Evolutionary conservation across 2,113 vertebrate genomes (phyloP), one percentile per base, ranked within the genome.

Genomic region (Osmerus mordax): DNA sequence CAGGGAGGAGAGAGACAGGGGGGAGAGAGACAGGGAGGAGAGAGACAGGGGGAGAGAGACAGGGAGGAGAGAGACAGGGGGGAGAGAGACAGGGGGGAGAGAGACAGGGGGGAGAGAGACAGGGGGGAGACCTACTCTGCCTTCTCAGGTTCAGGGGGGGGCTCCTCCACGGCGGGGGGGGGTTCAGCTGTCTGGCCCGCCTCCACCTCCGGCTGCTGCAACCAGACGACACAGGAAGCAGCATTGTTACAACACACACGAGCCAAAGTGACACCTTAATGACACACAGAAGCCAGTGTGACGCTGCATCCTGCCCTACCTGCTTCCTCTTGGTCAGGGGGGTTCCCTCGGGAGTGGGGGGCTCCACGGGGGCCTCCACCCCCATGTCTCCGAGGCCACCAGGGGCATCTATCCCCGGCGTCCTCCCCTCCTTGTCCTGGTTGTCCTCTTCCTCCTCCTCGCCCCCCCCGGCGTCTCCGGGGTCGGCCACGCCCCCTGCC

Each of bases 351-450:
- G 96, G 96, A 4, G 96, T 97, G 18, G 96, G 95, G 0, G 95
- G 95, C 66, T 96, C 96, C 25, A 91, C 93, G 0, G 92, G 76
- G 1, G 93, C 87, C 3, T 93, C 93, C 25, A 96, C 90, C 3
- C 95, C 95, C 92, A 97, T 95, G 83, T 97, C 96, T 11, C 96
- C 96, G 59, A 97, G 93, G 15, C 95, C 95, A 6, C 94, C 95
- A 1, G 91, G 92, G 51, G 88, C 89, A 71, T 94, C 94, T 0
- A 91, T 82, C 13, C 93, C 93, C 25, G 92, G 88, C 1, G 91
- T 81, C 29, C 95, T 90, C 8, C 93, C 93, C 63, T 95, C 94
- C 41, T 91, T 92, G 7, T 94, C 93, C 2, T 90, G 90, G 2
- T 78, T 90, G 0, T 94, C 88, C 16, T 92, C 90, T 3, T 93